These are phyloP conservation scores for Montipora sp. DNA, from an alignment of 64 coral and sea anemone genomes.

Conservation along the genomic window DNA sequence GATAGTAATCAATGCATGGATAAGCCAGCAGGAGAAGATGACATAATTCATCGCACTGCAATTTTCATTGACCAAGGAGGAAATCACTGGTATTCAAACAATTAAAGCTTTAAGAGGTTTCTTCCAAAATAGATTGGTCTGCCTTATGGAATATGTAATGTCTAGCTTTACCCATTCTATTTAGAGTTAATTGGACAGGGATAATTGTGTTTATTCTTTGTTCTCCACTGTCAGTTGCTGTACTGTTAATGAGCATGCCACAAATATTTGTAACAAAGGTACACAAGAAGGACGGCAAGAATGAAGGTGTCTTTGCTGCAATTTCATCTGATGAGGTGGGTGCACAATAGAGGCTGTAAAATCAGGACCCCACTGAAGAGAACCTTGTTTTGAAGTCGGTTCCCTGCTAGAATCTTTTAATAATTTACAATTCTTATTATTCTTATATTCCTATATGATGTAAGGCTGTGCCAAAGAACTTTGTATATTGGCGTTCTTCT, in stretches of 20 bases:
- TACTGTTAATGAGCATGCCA: slow-evolving; percentile 4
- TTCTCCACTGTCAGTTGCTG: neutral
- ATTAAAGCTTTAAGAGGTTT: neutral
- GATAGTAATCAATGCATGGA: neutral
- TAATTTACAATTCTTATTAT: too few relatives aligned
- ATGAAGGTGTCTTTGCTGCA: neutral
- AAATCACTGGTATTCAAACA: slow-evolving; percentile 36
- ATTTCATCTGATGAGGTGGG: too few relatives aligned
- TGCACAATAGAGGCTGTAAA: too few relatives aligned
- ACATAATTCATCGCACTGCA: neutral
- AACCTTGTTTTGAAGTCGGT: too few relatives aligned
- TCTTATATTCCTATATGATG: too few relatives aligned
- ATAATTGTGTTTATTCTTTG: neutral
- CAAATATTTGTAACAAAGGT: neutral
- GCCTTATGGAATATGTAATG: neutral
- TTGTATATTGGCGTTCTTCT: too few relatives aligned
- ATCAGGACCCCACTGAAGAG: too few relatives aligned
- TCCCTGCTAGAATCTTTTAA: too few relatives aligned
- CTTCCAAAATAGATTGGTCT: too few relatives aligned
- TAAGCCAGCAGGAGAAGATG: slow-evolving; percentile 4
- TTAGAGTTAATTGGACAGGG: neutral
- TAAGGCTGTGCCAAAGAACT: too few relatives aligned
- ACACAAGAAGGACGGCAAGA: slow-evolving; percentile 2
- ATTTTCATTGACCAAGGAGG: slow-evolving; percentile 5
- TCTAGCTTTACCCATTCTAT: neutral